Evolutionary conservation across 1,140 invertebrate species (phyloP).

Genomic region (Vollenhovia emeryi): DNA sequence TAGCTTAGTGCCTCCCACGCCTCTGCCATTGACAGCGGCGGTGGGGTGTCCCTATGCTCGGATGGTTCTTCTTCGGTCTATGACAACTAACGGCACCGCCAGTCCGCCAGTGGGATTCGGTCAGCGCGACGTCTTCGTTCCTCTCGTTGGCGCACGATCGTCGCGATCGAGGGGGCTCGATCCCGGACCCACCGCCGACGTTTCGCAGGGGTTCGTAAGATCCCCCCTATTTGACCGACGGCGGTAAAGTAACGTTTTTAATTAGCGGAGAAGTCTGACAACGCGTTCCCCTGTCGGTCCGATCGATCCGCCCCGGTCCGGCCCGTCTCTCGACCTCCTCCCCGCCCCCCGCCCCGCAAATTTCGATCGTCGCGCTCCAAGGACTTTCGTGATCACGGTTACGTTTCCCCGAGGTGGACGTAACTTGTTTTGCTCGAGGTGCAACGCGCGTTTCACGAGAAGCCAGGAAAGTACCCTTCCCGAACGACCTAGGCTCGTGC

Average conservation of each 20-base stretch:
- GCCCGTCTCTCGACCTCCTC: not conserved
- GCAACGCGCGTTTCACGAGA: conserved; percentile 22
- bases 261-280: not conserved
- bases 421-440: conserved; percentile 52
- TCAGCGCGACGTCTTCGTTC: conserved; percentile 72
- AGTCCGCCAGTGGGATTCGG: conserved; percentile 78
- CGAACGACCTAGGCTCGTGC: conserved; percentile 17
- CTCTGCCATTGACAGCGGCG: conserved; percentile 76
- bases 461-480: conserved; percentile 23
- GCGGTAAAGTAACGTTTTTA: not conserved
- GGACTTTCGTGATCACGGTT: conserved; percentile 26
- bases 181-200: not conserved
- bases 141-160: not conserved
- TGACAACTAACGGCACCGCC: conserved; percentile 75
- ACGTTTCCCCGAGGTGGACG: conserved; percentile 22
- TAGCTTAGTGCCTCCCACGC: conserved; percentile 80
- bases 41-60: conserved; percentile 74
- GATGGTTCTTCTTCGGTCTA: conserved; percentile 75
- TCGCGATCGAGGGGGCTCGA: not conserved
- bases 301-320: not conserved
- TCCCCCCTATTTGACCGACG: not conserved
- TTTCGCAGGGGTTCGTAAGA: not conserved
- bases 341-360: not conserved
- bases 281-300: not conserved
- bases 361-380: conserved; percentile 40